A percentile compares a stretch with the other conserved stretches of the same genome.
phyloP scores from a whole-genome alignment of 2,888 invertebrate species.

The Pyrocoelia pectoralis region DNA sequence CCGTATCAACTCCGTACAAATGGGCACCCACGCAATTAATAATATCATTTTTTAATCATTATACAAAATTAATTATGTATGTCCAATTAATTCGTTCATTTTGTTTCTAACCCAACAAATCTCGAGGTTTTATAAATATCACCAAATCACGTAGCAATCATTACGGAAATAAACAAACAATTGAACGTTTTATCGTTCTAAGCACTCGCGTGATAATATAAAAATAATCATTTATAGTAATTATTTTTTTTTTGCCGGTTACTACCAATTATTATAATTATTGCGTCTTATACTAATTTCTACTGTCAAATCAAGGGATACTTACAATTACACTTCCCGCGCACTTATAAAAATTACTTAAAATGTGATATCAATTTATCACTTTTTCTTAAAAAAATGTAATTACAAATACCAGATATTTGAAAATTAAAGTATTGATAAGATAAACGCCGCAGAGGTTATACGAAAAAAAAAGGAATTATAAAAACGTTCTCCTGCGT shows the following conservation, averaged over 20 bases:
- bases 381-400: too few relatives aligned
- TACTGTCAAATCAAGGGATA: not conserved
- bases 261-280: not conserved
- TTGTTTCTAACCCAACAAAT: slow-evolving; percentile 13
- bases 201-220: slow-evolving; percentile 6
- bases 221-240: slow-evolving; percentile 9
- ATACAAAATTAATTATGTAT: slow-evolving; percentile 5
- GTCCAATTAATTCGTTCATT: slow-evolving; percentile 9
- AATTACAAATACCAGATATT: slow-evolving; percentile 38
- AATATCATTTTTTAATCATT: slow-evolving; percentile 2
- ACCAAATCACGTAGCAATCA: not conserved
- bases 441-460: slow-evolving; percentile 40
- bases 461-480: not conserved
- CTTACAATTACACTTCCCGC: not conserved
- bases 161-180: slow-evolving; percentile 14
- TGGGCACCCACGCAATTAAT: slow-evolving; percentile 10
- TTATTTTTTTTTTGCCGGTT: slow-evolving; percentile 1
- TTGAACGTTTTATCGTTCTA: slow-evolving; percentile 7
- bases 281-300: not conserved
- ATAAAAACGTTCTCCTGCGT: too few relatives aligned
- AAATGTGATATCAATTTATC: slow-evolving; percentile 35
- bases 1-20: slow-evolving; percentile 4
- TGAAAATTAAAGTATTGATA: slow-evolving; percentile 37
- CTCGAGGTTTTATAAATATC: slow-evolving; percentile 5
- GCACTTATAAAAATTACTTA: slow-evolving; percentile 16